These are phyloP conservation scores for Chlamydotis undulata DNA, from an alignment of 2,113 vertebrate species.

Conservation along the genomic window DNA sequence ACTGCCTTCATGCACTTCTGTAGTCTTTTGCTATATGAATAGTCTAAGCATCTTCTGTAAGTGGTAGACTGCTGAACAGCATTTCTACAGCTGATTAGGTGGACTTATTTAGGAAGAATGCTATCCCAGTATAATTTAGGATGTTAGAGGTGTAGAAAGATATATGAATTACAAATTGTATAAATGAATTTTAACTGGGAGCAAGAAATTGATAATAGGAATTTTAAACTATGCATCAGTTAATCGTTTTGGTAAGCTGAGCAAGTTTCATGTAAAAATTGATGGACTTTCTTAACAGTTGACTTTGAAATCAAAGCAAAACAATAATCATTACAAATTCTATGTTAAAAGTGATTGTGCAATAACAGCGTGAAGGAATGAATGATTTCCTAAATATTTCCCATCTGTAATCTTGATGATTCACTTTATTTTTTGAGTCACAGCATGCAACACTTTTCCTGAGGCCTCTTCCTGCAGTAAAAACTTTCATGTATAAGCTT, in stretches of 20 bases:
- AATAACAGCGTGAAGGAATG: background rate
- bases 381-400: background rate
- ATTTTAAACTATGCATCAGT: background rate
- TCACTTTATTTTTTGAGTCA: conserved; percentile 3
- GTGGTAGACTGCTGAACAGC: background rate
- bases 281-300: background rate
- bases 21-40: background rate
- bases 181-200: background rate
- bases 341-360: background rate
- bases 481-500: background rate
- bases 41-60: background rate
- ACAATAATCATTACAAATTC: background rate
- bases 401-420: background rate
- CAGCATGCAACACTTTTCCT: background rate
- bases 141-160: background rate
- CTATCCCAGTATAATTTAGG: background rate
- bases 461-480: background rate
- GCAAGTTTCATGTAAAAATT: background rate
- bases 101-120: background rate
- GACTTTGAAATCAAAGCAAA: background rate
- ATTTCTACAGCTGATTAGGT: background rate
- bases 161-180: background rate
- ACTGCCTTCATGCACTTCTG: background rate
- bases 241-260: background rate
- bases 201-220: background rate